phyloP scores from a whole-genome alignment of 1,140 invertebrate genomes.

The Oncopeltus fasciatus region DNA sequence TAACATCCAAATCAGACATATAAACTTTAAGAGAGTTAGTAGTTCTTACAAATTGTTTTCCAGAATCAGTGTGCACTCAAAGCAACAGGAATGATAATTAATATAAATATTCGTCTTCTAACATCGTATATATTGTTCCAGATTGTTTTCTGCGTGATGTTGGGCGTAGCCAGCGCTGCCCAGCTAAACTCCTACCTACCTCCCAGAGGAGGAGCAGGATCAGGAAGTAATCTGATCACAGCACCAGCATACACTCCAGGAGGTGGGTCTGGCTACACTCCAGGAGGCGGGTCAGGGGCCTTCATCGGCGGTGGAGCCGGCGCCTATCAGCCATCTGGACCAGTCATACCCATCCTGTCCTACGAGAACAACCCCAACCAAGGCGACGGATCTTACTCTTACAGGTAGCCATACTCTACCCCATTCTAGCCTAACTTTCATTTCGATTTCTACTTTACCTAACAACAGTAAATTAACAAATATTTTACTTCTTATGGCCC shows the following conservation, averaged over 20 bases:
- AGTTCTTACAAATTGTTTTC: too few relatives aligned
- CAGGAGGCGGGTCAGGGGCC: neutral
- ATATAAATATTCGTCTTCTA: too few relatives aligned
- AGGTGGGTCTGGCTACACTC: neutral
- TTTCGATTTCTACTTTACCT: too few relatives aligned
- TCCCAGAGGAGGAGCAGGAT: neutral
- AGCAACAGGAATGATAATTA: too few relatives aligned
- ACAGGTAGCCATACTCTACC: slow-evolving; percentile 15
- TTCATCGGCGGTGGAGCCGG: slow-evolving; percentile 12
- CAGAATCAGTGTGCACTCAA: too few relatives aligned
- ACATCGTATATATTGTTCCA: too few relatives aligned
- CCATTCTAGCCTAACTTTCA: neutral
- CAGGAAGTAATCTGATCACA: neutral
- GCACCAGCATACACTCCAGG: neutral
- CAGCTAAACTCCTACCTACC: neutral
- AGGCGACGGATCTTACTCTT: slow-evolving; percentile 23
- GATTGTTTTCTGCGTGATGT: neutral
- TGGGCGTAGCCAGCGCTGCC: neutral
- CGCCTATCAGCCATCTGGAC: neutral
- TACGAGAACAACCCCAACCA: slow-evolving; percentile 20
- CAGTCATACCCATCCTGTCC: slow-evolving; percentile 20
- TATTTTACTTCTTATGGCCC: too few relatives aligned
- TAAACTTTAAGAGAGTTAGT: too few relatives aligned
- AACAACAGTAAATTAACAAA: too few relatives aligned
- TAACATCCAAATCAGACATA: too few relatives aligned